Conservation (phyloP, 2,113 vertebrate species). For the Promerops cafer region DNA sequence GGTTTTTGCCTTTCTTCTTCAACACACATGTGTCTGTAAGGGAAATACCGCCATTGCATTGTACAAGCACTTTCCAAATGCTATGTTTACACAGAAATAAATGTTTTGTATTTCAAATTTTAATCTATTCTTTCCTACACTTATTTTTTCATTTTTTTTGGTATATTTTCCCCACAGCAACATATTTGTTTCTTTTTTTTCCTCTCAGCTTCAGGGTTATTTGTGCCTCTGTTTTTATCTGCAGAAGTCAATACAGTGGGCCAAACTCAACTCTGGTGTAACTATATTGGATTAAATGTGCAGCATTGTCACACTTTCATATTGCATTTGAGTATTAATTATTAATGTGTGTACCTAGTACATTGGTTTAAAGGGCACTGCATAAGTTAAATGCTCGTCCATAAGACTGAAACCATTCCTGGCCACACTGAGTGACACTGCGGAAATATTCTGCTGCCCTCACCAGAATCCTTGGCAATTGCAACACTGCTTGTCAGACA, state of each 20-base stretch:
- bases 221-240: neutral
- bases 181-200: neutral
- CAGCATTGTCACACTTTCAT: neutral
- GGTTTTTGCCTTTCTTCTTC: neutral
- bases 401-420: neutral
- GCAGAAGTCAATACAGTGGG: neutral
- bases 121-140: neutral
- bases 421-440: neutral
- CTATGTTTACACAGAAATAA: neutral
- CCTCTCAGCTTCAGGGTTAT: neutral
- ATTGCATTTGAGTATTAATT: constrained; percentile 14
- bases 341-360: neutral
- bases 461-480: neutral
- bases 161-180: neutral
- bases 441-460: neutral
- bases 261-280: neutral
- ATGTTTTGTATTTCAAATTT: neutral
- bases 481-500: neutral
- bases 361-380: constrained; percentile 11
- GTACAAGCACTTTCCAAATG: accelerated
- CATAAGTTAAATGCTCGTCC: neutral
- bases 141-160: neutral
- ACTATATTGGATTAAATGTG: neutral
- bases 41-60: neutral
- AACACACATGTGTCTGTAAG: neutral